Evolutionary conservation across 1,140 invertebrate genomes (phyloP), one percentile per base, ranked within the genome.

Genomic region (Diachasma alloeum): DNA sequence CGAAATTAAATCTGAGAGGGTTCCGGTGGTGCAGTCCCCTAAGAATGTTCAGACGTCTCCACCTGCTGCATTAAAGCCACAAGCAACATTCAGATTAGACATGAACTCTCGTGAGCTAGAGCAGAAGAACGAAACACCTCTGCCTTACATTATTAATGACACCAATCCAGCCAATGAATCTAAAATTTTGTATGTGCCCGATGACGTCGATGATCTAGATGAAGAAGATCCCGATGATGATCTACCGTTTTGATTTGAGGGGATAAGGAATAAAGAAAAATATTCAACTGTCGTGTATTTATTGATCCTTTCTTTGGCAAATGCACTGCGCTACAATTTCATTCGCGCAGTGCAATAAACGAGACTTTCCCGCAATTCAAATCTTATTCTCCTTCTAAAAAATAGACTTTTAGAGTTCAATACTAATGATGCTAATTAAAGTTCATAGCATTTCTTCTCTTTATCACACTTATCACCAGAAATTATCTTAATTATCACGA

Each of bases 191-290:
- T 92, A 92, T 78, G 86, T 86, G 39, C 91, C 91, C 19, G 91
- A 92, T 81, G 84, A 85, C 70, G 77, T 86, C 26, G 91, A 92
- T 82, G 91, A 92, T 83, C 86, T 91, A 5, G 91, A 92, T 79
- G 91, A 91, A 63, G 91, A 92, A 82, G 91, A 92, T 89, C 91
- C 91, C 13, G 91, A 92, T 81, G 87, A 90, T 83, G 90, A 90
- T 81, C 80, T 90, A 56, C 83, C 83, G 80, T 84, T 90, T 76
- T 90, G 39, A 79, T 26, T 44, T 39, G 13, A 53, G n/a, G n/a
- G 9, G 4, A 19, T 44, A 3, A 2, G 19, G 4, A 72, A 72
- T 72, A 72, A 24, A 42, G 24, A 63, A 59, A 17, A 59, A 1
- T 17, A 59, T 69, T 69, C 31, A 36, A 81, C 36, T 72, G 74